Evolutionary conservation across 1,140 invertebrate genomes (phyloP).

Genomic region (Macrosteles quadrilineatus): DNA sequence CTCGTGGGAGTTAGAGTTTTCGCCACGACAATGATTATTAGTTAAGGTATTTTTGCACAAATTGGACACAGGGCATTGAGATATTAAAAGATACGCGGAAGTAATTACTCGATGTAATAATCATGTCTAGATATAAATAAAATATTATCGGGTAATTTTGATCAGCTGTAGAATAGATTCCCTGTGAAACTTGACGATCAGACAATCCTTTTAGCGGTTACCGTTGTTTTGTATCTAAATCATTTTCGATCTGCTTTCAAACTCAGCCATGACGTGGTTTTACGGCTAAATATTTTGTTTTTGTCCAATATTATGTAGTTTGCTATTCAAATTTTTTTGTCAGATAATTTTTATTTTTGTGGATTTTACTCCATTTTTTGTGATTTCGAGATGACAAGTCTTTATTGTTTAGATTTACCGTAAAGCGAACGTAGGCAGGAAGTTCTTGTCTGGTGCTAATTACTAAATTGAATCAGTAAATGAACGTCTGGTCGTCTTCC

Average conservation of each 20-base stretch:
- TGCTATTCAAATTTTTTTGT: no score
- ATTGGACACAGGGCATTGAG: constrained; percentile 17
- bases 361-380: no score
- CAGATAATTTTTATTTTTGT: no score
- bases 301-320: no score
- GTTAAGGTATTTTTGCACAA: constrained; percentile 25
- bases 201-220: constrained; percentile 1
- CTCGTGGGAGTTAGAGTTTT: neutral
- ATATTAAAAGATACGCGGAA: neutral
- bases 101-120: neutral
- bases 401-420: no score
- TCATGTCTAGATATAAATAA: constrained; percentile 5
- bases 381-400: no score
- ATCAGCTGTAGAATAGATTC: constrained; percentile 13
- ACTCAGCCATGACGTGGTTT: no score
- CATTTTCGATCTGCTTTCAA: neutral
- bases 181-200: constrained; percentile 19
- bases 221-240: neutral
- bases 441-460: constrained; percentile 33
- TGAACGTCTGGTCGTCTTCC: constrained; percentile 8
- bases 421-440: no score
- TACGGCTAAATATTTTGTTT: no score
- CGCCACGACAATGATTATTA: neutral
- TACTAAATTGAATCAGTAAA: neutral
- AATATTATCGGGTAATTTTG: constrained; percentile 1